These are phyloP conservation scores for Sarcophaga variegata DNA, from an alignment of 2,888 invertebrate genomes.

Conservation along the genomic window DNA sequence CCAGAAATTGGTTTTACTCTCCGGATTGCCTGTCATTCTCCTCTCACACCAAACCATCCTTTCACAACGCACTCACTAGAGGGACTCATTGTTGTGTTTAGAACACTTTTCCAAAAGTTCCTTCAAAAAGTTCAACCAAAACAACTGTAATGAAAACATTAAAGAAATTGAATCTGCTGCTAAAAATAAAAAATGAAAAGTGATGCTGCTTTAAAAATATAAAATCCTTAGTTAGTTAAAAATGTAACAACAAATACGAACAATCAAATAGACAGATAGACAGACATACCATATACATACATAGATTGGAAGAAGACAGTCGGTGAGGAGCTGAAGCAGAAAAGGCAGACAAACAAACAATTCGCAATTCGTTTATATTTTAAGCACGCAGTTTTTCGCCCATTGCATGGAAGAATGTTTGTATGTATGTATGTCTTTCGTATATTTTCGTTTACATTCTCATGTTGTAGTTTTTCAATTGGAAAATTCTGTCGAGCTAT, in stretches of 20 bases:
- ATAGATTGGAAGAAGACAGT: no score
- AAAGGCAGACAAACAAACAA: no score
- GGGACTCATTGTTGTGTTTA: neutral
- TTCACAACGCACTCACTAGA: neutral
- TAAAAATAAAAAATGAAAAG: constrained; percentile 33
- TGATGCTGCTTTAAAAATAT: constrained; percentile 39
- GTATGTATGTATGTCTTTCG: neutral
- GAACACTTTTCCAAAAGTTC: neutral
- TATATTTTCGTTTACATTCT: neutral
- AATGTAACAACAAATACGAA: constrained; percentile 44
- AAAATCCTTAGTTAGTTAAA: constrained; percentile 39
- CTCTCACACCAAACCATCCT: constrained; percentile 14
- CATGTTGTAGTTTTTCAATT: neutral
- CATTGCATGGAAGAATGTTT: constrained; percentile 10
- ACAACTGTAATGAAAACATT: constrained; percentile 2
- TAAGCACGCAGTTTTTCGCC: constrained; percentile 33
- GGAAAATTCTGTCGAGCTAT: neutral
- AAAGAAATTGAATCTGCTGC: constrained; percentile 15
- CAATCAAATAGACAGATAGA: constrained; percentile 8
- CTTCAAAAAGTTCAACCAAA: constrained; percentile 11
- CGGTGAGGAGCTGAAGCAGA: neutral
- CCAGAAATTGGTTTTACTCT: constrained; percentile 57
- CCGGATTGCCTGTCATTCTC: constrained; percentile 38
- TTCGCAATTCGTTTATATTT: no score
- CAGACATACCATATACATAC: no score